Percentiles rank a stretch among this genome's conserved stretches.
phyloP scores from a whole-genome alignment of 2,888 invertebrate species.

The Drosophila engyochracea region DNA sequence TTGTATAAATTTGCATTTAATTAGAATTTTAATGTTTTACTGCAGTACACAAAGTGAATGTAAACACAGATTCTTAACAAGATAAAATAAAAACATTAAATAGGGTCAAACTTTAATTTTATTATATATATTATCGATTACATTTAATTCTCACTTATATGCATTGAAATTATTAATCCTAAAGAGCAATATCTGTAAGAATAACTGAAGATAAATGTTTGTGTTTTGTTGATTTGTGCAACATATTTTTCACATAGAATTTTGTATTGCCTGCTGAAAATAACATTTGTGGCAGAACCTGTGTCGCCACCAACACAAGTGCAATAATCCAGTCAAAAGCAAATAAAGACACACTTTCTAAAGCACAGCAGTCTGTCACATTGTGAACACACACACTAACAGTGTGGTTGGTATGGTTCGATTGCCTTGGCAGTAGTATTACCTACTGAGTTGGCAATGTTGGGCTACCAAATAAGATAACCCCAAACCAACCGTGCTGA shows the following conservation, averaged over 20 bases:
- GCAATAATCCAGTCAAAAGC: conserved; percentile 34
- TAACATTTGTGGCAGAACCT: not conserved
- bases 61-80: not conserved
- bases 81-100: not conserved
- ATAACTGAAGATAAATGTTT: not conserved
- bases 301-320: conserved; percentile 5
- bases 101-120: not conserved
- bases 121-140: not conserved
- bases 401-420: conserved; percentile 1
- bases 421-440: conserved; percentile 17
- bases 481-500: conserved; percentile 19
- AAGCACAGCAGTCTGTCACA: conserved; percentile 17
- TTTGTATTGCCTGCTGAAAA: not conserved
- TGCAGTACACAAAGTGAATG: not conserved
- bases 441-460: conserved; percentile 29
- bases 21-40: not conserved
- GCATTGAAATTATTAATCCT: not conserved
- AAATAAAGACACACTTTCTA: conserved; percentile 46
- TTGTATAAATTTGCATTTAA: not conserved
- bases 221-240: not conserved
- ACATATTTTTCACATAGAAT: not conserved
- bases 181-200: not conserved
- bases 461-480: conserved; percentile 28
- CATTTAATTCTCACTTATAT: too few relatives aligned
- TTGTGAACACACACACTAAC: conserved; percentile 11